Base-by-base conservation (phyloP, 2,113 vertebrate genomes). In the Fregetta grallaria region DNA sequence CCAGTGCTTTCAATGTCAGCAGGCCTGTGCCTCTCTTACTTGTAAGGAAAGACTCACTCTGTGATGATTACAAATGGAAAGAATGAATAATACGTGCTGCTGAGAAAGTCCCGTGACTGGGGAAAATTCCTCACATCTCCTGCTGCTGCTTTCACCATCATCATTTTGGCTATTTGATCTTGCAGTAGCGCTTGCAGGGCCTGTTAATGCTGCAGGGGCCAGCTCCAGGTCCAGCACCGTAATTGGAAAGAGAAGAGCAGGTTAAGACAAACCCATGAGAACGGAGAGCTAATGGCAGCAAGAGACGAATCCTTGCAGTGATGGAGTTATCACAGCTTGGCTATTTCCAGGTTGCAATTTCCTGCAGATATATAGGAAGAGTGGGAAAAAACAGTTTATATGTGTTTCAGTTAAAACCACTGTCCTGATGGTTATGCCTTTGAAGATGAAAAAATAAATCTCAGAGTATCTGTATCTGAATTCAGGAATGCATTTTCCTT, bases 181-280 rank as follows among this genome's bases (percentile, higher is more conserved):
- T 2, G 6, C 40, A 10, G 68, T 1, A 12, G 49, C 0, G 1
- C 52, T 36, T 6, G 6, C 73, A 40, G 80, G 49, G 68, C 19
- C 0, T 0, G 47, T 11, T 3, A 0, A 4, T 16, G 87, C 71
- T 0, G 0, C 52, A 30, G 83, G n/a, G 56, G 26, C 30, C 55
- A 15, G 63, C 76, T n/a, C 42, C 62, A 9, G 42, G 17, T 36
- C 75, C 83, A 88, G 72, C 0, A 0, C 45, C 3, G 4, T 7
- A 40, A 83, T 0, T 44, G 36, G 53, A 47, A 59, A 66, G 38
- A 72, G 67, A 67, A 55, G 23, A 88, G 42, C 34, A 50, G 36
- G 14, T 73, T 62, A 72, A 58, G 59, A 86, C 29, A 65, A 71
- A 68, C 42, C 19, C 42, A 62, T 40, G 42, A 27, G 59, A 84